A percentile compares a stretch with the other conserved stretches of the same genome.
phyloP scores from a whole-genome alignment of 2,797 vertebrate genomes.

The Cynodonichthys magdalenae region DNA sequence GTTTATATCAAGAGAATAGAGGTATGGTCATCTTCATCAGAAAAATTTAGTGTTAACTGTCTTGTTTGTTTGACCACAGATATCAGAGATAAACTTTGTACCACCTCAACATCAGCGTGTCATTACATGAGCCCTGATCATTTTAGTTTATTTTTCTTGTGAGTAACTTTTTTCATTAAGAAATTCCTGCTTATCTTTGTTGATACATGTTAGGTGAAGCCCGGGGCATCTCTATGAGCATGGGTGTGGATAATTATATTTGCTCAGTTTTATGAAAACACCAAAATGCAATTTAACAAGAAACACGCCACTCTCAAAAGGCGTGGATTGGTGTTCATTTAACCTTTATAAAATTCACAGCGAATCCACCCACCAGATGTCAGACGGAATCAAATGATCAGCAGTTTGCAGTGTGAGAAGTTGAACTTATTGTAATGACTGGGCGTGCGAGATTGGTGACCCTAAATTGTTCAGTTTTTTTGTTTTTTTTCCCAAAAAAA shows the following conservation, averaged over 20 bases:
- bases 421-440: conserved; percentile 19
- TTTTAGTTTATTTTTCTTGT: neutral
- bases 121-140: neutral
- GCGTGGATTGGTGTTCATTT: conserved; percentile 46
- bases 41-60: too few species aligned
- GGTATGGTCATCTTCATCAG: too few species aligned
- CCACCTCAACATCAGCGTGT: neutral
- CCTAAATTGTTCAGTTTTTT: conserved; percentile 20
- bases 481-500: conserved; percentile 33
- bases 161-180: conserved; percentile 2
- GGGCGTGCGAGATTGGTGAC: conserved; percentile 40
- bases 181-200: conserved; percentile 12
- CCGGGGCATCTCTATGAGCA: conserved; percentile 16
- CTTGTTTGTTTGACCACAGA: too few species aligned
- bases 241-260: conserved; percentile 30
- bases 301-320: conserved; percentile 13
- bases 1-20: too few species aligned
- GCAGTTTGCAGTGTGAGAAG: conserved; percentile 10
- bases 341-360: conserved; percentile 11
- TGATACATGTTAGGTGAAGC: conserved; percentile 2
- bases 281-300: conserved; percentile 5
- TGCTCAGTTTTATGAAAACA: conserved; percentile 22
- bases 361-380: conserved; percentile 28
- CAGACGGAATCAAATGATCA: conserved; percentile 12
- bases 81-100: neutral